phyloP scores from a whole-genome alignment of 2,113 vertebrate genomes.

The Oceanodroma tethys region DNA sequence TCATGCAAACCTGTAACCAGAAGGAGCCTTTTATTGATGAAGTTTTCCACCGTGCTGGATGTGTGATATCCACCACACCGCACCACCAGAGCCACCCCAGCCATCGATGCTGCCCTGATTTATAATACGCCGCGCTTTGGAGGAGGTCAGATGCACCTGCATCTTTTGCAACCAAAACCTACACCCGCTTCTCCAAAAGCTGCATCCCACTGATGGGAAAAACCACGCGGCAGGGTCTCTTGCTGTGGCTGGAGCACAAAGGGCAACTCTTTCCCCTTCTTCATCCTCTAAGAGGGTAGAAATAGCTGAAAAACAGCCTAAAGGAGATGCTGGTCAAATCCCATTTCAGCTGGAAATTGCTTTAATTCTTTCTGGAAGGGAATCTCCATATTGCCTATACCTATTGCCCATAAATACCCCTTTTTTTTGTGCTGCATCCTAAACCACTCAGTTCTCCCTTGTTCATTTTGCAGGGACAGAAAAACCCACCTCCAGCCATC shows the following conservation, averaged over 20 bases:
- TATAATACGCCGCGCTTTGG: rapidly evolving
- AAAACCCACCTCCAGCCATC: not conserved
- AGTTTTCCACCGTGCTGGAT: rapidly evolving
- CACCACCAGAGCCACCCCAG: too few relatives aligned
- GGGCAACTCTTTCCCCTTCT: not conserved
- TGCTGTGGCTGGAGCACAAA: not conserved
- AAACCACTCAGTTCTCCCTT: rapidly evolving
- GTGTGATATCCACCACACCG: too few relatives aligned
- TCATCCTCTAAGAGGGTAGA: not conserved
- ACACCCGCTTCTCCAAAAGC: not conserved
- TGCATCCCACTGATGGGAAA: not conserved
- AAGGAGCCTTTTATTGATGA: not conserved
- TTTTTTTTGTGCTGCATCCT: not conserved
- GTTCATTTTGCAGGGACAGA: not conserved
- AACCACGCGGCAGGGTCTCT: too few relatives aligned
- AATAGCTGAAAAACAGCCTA: not conserved
- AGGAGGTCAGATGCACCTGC: not conserved
- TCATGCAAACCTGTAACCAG: not conserved
- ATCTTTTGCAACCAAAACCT: not conserved
- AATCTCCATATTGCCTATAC: not conserved
- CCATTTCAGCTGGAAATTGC: not conserved
- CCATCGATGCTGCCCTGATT: not conserved
- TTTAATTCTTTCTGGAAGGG: not conserved
- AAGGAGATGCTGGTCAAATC: not conserved
- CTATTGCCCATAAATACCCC: not conserved